These are phyloP conservation scores for Drosophila azteca DNA, from an alignment of 1,140 invertebrate genomes.

Conservation along the genomic window DNA sequence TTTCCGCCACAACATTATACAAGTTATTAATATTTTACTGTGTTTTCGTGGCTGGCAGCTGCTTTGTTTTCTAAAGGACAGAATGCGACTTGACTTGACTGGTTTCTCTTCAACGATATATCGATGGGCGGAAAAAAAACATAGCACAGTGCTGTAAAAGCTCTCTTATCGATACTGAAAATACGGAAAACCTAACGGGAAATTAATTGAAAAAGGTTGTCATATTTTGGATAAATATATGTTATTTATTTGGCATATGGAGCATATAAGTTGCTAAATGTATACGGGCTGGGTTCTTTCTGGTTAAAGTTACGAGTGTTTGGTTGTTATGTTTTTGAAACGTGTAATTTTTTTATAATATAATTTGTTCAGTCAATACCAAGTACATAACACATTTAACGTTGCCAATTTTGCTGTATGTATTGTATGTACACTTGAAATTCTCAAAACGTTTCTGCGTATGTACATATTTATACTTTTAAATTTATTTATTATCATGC, in stretches of 20 bases:
- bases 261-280: constrained; percentile 57
- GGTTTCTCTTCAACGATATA: too few relatives aligned
- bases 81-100: too few relatives aligned
- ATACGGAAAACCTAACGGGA: not conserved
- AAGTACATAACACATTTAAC: constrained; percentile 44
- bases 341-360: constrained; percentile 26
- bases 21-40: too few relatives aligned
- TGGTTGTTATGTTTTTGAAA: constrained; percentile 38
- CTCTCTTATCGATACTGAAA: too few relatives aligned
- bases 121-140: too few relatives aligned
- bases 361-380: constrained; percentile 60
- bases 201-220: not conserved
- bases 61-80: too few relatives aligned
- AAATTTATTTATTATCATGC: constrained; percentile 42
- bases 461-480: not conserved
- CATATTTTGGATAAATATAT: constrained; percentile 46
- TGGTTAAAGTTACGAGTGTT: constrained; percentile 24
- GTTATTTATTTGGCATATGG: constrained; percentile 72
- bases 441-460: constrained; percentile 17
- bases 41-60: too few relatives aligned
- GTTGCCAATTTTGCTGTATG: constrained; percentile 17
- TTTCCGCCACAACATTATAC: too few relatives aligned
- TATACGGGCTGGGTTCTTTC: constrained; percentile 41
- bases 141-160: too few relatives aligned
- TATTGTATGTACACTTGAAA: constrained; percentile 5